These are phyloP conservation scores for Batillaria attramentaria DNA, from an alignment of 1,140 invertebrate genomes.

Conservation along the genomic window DNA sequence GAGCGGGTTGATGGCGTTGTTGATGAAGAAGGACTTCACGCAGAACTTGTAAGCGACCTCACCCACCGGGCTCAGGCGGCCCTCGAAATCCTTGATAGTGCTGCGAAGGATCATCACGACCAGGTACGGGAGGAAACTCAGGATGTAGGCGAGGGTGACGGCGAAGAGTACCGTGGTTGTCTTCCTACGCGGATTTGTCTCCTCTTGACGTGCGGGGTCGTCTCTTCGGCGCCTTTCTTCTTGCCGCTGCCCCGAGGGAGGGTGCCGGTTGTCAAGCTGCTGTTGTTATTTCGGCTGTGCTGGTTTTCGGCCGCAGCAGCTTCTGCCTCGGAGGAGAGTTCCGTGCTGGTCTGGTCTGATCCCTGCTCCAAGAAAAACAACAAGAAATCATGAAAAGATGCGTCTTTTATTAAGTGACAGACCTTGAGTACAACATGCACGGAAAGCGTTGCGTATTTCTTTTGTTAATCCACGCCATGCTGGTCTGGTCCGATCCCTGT, in stretches of 20 bases:
- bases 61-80: conserved; percentile 45
- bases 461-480: too few species aligned
- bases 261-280: conserved; percentile 19
- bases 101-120: conserved; percentile 54
- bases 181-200: conserved; percentile 53
- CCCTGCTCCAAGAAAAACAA: conserved; percentile 36
- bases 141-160: conserved; percentile 58
- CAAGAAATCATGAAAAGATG: not conserved
- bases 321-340: conserved; percentile 55
- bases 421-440: too few species aligned
- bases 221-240: conserved; percentile 8
- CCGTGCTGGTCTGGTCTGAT: conserved; percentile 57
- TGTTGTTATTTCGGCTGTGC: conserved; percentile 9
- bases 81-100: conserved; percentile 57
- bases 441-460: too few species aligned
- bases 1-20: conserved; percentile 61
- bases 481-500: too few species aligned
- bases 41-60: conserved; percentile 63
- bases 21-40: conserved; percentile 63
- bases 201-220: conserved; percentile 27
- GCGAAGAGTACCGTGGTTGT: conserved; percentile 57
- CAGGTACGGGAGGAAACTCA: conserved; percentile 58
- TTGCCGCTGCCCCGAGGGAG: not conserved
- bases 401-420: too few species aligned
- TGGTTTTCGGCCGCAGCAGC: conserved; percentile 7